Conservation (phyloP, 1,140 invertebrate genomes). For the Homarus americanus region DNA sequence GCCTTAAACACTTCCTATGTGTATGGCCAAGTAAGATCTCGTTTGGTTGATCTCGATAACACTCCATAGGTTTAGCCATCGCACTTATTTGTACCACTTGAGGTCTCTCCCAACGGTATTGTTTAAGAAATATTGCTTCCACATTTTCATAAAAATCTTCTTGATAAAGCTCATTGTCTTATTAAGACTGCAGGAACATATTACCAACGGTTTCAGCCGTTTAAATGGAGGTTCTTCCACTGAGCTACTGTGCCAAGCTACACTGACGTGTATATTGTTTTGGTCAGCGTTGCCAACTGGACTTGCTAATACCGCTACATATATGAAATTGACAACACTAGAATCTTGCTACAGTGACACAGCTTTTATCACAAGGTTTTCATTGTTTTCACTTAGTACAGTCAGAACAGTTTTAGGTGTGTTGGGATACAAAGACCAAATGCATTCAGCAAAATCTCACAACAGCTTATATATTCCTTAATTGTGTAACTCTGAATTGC, state of each 20-base stretch:
- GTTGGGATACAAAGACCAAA: too few species aligned
- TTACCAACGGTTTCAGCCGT: neutral
- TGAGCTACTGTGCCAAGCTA: neutral
- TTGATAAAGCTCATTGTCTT: neutral
- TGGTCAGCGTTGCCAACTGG: neutral
- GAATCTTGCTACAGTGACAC: too few species aligned
- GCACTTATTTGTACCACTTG: neutral
- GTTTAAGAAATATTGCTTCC: neutral
- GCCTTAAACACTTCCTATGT: neutral
- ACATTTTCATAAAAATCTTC: neutral
- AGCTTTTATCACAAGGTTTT: neutral
- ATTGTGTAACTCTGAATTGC: too few species aligned
- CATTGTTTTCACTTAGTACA: too few species aligned
- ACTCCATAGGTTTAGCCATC: neutral
- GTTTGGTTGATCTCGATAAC: neutral
- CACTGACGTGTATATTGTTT: conserved; percentile 5
- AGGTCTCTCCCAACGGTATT: neutral
- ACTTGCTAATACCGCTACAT: neutral
- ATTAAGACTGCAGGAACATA: neutral
- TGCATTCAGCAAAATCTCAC: too few species aligned
- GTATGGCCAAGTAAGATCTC: neutral
- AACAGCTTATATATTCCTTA: too few species aligned
- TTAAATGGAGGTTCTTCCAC: neutral
- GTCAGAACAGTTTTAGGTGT: too few species aligned
- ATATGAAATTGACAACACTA: neutral